Evolutionary conservation across 1,140 invertebrate genomes (phyloP).

Genomic region (Formica selysi): DNA sequence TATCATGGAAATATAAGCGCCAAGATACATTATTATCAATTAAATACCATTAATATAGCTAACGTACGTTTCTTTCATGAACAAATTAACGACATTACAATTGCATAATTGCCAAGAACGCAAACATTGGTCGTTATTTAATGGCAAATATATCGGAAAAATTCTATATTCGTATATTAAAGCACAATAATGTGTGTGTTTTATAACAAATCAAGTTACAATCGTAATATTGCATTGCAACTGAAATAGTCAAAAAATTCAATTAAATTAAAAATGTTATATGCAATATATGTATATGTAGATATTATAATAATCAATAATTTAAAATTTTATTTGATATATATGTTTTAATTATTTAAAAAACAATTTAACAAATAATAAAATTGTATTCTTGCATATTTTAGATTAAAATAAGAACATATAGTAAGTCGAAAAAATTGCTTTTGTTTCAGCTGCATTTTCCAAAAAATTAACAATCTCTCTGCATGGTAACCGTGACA

Average conservation of each 20-base stretch:
- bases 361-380: background rate
- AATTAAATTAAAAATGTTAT: constrained; percentile 24
- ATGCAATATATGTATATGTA: background rate
- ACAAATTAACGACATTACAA: constrained; percentile 23
- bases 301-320: background rate
- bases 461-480: background rate
- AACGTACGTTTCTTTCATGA: constrained; percentile 13
- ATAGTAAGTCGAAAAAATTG: background rate
- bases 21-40: background rate
- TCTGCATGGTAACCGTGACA: background rate
- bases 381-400: background rate
- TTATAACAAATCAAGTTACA: constrained; percentile 5
- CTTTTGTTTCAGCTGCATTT: background rate
- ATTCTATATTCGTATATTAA: constrained; percentile 16
- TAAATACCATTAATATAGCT: constrained; percentile 12
- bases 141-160: constrained; percentile 18
- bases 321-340: background rate
- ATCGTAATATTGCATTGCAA: background rate
- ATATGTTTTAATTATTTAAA: background rate
- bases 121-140: background rate
- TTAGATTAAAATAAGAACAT: background rate
- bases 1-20: background rate
- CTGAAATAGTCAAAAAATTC: background rate
- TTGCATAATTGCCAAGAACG: background rate
- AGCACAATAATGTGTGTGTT: constrained; percentile 30